A percentile compares a stretch with the other conserved stretches of the same genome.
These are phyloP conservation scores for Drosophila kikkawai DNA, from an alignment of 1,140 invertebrate genomes.

Conservation along the genomic window DNA sequence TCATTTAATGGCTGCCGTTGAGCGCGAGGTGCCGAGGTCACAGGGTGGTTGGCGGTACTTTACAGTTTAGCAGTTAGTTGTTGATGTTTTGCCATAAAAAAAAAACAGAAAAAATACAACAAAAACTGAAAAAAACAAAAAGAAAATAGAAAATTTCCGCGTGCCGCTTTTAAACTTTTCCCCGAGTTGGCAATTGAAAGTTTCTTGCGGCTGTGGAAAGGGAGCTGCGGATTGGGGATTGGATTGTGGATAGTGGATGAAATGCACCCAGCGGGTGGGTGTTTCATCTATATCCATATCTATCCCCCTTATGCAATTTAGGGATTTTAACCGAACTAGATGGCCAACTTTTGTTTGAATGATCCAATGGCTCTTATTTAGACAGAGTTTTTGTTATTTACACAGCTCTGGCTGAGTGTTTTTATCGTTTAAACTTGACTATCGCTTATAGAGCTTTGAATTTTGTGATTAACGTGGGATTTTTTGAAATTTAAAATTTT, in stretches of 20 bases:
- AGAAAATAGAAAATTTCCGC: constrained; percentile 48
- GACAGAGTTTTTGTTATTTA: constrained; percentile 25
- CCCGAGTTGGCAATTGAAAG: constrained; percentile 56
- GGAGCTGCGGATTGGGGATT: constrained; percentile 17
- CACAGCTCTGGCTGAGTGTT: background rate
- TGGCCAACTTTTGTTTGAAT: constrained; percentile 46
- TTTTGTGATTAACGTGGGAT: constrained; percentile 7
- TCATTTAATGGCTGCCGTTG: constrained; percentile 61
- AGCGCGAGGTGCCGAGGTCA: constrained; percentile 33
- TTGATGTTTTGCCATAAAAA: constrained; percentile 22
- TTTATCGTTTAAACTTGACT: constrained; percentile 8
- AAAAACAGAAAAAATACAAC: constrained; percentile 18
- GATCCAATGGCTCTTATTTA: constrained; percentile 36
- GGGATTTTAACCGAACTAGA: constrained; percentile 43
- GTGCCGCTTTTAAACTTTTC: constrained; percentile 61
- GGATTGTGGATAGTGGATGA: constrained; percentile 5
- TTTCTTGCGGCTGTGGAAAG: constrained; percentile 37
- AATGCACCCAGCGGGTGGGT: background rate
- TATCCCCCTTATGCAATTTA: constrained; percentile 34
- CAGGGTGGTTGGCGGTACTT: constrained; percentile 42
- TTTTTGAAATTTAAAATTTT: background rate
- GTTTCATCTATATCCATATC: constrained; percentile 3
- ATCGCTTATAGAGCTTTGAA: background rate
- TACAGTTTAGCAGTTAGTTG: constrained; percentile 60
- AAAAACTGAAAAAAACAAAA: constrained; percentile 30